Percentiles rank a stretch among this genome's conserved stretches.
phyloP scores from a whole-genome alignment of 2,797 vertebrate species.

The Amblyopsis hoosieri region DNA sequence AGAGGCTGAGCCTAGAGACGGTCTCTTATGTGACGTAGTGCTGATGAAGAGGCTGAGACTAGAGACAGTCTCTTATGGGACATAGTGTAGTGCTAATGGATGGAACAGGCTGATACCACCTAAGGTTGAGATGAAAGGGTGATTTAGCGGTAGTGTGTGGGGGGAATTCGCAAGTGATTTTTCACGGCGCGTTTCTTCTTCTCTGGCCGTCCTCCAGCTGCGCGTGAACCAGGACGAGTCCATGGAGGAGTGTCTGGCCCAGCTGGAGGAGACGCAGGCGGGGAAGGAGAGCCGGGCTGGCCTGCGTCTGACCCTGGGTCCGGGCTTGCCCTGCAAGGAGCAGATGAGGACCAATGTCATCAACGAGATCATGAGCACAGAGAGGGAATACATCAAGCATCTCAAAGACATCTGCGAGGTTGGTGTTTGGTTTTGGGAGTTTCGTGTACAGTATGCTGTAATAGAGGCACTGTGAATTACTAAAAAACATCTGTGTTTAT shows the following conservation, averaged over 20 bases:
- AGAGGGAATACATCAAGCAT: conserved; percentile 96
- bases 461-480: no score
- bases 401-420: conserved; percentile 98
- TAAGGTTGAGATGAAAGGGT: neutral
- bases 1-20: no score
- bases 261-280: conserved; percentile 72
- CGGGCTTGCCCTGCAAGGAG: conserved; percentile 89
- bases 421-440: conserved; percentile 12
- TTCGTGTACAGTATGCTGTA: no score
- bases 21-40: no score
- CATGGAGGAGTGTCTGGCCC: conserved; percentile 83
- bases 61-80: no score
- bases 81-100: no score
- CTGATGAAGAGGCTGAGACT: no score
- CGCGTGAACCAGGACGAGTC: conserved; percentile 97
- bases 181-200: neutral
- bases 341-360: conserved; percentile 97
- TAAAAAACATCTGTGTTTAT: no score
- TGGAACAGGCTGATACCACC: no score
- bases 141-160: no score
- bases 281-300: conserved; percentile 67
- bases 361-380: conserved; percentile 96
- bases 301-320: conserved; percentile 72
- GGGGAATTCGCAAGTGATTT: no score
- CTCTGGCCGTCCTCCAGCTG: conserved; percentile 65